Conservation (phyloP, 2,797 vertebrate species). For the Kryptopterus vitreolus region DNA sequence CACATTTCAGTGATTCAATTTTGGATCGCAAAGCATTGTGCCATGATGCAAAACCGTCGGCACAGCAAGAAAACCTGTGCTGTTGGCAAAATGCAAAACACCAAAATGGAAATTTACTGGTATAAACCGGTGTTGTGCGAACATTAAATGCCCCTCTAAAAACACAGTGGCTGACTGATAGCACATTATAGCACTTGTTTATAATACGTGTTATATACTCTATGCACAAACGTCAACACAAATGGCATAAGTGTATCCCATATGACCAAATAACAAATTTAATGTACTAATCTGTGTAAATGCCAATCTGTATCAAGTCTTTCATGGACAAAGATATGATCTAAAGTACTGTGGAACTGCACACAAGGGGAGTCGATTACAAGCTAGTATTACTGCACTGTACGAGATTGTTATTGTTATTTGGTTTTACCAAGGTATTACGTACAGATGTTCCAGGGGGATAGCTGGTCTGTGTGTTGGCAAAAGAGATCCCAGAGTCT, state of each 20-base stretch:
- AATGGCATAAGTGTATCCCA: background rate
- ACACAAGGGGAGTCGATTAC: constrained; percentile 64
- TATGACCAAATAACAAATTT: background rate
- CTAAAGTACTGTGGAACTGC: constrained; percentile 18
- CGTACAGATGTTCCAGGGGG: constrained; percentile 66
- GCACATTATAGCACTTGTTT: background rate
- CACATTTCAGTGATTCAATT: background rate
- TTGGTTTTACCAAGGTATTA: constrained; percentile 37
- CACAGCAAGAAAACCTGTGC: background rate
- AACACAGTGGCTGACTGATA: background rate
- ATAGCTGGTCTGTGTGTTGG: constrained; percentile 64
- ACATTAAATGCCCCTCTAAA: background rate
- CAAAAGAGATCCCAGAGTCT: constrained; percentile 66
- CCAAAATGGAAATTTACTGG: background rate
- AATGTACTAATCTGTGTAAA: background rate
- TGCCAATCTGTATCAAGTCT: background rate
- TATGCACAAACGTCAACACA: background rate
- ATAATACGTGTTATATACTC: background rate
- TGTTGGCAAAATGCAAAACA: background rate
- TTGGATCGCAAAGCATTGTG: background rate
- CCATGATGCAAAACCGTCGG: background rate
- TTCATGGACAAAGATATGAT: background rate
- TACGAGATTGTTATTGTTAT: constrained; percentile 64
- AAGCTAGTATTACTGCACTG: constrained; percentile 76
- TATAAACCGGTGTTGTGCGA: background rate